Base-by-base conservation (phyloP, 2,888 invertebrate species). In the Oxycera nigricornis region DNA sequence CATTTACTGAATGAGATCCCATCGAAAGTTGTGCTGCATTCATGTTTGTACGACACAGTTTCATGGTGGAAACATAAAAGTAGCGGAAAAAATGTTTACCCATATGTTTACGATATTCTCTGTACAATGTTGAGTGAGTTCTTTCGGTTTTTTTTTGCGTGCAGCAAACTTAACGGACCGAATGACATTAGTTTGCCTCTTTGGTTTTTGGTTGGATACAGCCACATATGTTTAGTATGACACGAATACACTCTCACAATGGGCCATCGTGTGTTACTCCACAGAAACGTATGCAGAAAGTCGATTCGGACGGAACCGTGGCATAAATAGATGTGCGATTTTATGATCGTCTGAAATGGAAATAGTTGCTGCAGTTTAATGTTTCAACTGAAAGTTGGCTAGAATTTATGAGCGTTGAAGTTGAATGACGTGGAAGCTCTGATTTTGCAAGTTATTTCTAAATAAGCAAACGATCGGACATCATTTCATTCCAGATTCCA, bases 341-440 rank as follows among this genome's bases (percentile, higher is more conserved):
- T 62, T 62, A 30, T 62, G 62, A n/a, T 62, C 35, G 35, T 35
- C 20, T 62, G 31, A 17, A 62, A 62, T 35, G 62, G 62, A 30
- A 62, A 31, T 62, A 62, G 62, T 31, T 35, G 62, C 35, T 20
- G 31, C 11, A 35, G 31, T 35, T 62, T 30, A 62, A 62, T 20
- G 35, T 31, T n/a, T 17, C 20, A 30, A 62, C 52, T 35, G 20
- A 31, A 31, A n/a, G 62, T 14, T 26, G 1, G 31, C 9, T 59
- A 20, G 35, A 4, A 62, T 62, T 62, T 62, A 62, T 62, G 62
- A 39, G 9, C 14, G 20, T 39, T 3, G 17, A 35, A 9, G n/a
- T 22, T 55, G 52, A 55, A 55, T 55, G 7, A 50, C 7, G 17
- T 17, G 50, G 50, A 50, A 9, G 7, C 9, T 50, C 17, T n/a